Percentiles rank a stretch among this genome's conserved stretches.
phyloP scores from a whole-genome alignment of 2,113 vertebrate species.

The Thamnaconus septentrionalis region DNA sequence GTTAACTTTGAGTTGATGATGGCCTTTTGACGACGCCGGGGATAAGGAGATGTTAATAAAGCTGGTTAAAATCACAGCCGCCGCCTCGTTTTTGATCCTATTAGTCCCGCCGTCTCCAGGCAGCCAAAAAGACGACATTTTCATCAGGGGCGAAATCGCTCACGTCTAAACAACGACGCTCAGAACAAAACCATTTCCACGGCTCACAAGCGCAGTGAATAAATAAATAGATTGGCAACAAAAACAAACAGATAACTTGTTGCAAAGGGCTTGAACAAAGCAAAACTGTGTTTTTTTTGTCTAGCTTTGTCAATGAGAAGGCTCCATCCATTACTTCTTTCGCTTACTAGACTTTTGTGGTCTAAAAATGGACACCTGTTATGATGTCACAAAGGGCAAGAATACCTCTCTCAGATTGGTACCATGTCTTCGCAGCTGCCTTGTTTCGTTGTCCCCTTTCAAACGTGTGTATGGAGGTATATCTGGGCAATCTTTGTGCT shows the following conservation, averaged over 20 bases:
- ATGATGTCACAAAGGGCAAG: too few relatives aligned
- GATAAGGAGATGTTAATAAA: slow-evolving; percentile 73
- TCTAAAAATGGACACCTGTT: too few relatives aligned
- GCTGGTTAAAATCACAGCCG: slow-evolving; percentile 45
- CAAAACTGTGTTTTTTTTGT: background rate
- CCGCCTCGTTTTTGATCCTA: slow-evolving; percentile 64
- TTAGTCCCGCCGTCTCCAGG: slow-evolving; percentile 54
- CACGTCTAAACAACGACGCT: slow-evolving; percentile 12
- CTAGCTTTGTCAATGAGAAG: background rate
- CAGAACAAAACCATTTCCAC: too few relatives aligned
- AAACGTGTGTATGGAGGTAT: too few relatives aligned
- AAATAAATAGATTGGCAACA: too few relatives aligned
- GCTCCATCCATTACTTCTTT: background rate
- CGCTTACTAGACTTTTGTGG: too few relatives aligned
- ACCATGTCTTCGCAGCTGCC: too few relatives aligned
- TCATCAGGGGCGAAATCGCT: slow-evolving; percentile 27
- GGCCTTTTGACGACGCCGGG: slow-evolving; percentile 73
- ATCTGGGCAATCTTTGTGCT: too few relatives aligned
- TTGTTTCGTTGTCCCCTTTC: too few relatives aligned
- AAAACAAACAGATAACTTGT: too few relatives aligned
- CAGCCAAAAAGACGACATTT: slow-evolving; percentile 47
- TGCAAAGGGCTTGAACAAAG: background rate
- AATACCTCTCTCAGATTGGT: too few relatives aligned
- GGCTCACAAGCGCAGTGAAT: too few relatives aligned
- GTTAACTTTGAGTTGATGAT: slow-evolving; percentile 75